Percentiles rank a stretch among this genome's conserved stretches.
Evolutionary conservation across 2,797 vertebrate species (phyloP).

Genomic region (Echeneis naucrates): DNA sequence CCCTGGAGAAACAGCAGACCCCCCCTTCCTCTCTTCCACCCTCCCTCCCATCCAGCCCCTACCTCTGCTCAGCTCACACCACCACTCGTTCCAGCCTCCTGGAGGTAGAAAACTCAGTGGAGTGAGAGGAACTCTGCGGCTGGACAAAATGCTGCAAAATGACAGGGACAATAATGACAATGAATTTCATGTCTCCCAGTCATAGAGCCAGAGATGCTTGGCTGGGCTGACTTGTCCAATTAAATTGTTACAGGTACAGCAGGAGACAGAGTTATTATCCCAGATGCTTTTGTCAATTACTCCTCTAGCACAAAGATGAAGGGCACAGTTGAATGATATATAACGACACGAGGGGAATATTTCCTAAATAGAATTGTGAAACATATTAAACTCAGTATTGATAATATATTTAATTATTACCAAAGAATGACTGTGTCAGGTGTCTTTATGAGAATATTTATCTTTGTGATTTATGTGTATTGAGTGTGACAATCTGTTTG

Average conservation of each 20-base stretch:
- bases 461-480: conserved; percentile 24
- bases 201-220: conserved; percentile 93
- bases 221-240: conserved; percentile 97
- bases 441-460: conserved; percentile 12
- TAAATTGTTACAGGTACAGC: conserved; percentile 98
- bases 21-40: not conserved
- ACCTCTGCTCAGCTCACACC: conserved; percentile 62
- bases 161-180: conserved; percentile 99
- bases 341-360: conserved; percentile 45
- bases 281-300: conserved; percentile 83
- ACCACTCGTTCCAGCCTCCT: conserved; percentile 88
- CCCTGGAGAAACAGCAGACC: conserved; percentile 86
- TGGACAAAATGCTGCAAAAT: conserved; percentile 98
- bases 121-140: conserved; percentile 95
- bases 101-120: conserved; percentile 95
- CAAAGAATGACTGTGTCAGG: conserved; percentile 26
- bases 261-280: conserved; percentile 86
- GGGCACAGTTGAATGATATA: conserved; percentile 43
- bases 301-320: conserved; percentile 76
- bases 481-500: conserved; percentile 41
- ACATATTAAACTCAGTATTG: not conserved
- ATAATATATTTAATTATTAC: not conserved
- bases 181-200: conserved; percentile 99
- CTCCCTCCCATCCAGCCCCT: conserved; percentile 36
- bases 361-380: conserved; percentile 19